phyloP scores from a whole-genome alignment of 2,797 vertebrate species.

The Lithobates sylvaticus region DNA sequence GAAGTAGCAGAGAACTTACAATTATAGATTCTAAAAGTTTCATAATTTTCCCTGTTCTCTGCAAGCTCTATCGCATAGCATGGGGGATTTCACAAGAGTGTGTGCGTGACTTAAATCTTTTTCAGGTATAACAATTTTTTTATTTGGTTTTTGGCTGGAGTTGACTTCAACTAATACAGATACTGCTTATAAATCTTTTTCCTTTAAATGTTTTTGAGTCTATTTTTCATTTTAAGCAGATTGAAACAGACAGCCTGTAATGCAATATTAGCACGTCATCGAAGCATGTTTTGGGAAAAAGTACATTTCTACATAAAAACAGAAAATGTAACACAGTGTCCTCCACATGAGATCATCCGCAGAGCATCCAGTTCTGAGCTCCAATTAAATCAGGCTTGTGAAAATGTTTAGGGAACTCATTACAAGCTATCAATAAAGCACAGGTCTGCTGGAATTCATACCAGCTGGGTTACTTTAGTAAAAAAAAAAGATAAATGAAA shows the following conservation, averaged over 20 bases:
- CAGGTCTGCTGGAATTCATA: neutral
- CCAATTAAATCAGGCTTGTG: constrained; percentile 25
- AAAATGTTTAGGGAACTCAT: constrained; percentile 48
- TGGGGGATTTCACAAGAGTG: neutral
- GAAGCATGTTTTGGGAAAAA: neutral
- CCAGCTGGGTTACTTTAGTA: constrained; percentile 18
- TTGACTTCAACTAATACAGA: neutral
- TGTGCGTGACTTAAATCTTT: too few species aligned
- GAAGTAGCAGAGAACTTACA: too few species aligned
- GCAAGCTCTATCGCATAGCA: neutral
- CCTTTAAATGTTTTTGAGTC: neutral
- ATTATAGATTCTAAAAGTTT: neutral
- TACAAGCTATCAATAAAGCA: constrained; percentile 13
- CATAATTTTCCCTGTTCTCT: neutral
- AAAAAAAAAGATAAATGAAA: neutral
- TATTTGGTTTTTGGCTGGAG: too few species aligned
- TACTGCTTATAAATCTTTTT: neutral
- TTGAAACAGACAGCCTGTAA: neutral
- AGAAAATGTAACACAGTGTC: constrained; percentile 15
- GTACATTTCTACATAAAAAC: constrained; percentile 9
- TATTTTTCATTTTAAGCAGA: neutral
- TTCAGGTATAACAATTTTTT: neutral
- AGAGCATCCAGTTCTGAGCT: constrained; percentile 25
- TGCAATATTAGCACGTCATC: neutral
- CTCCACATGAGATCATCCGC: constrained; percentile 37